These are phyloP conservation scores for Watsonalla cultraria DNA, from an alignment of 2,888 invertebrate species.

Conservation along the genomic window DNA sequence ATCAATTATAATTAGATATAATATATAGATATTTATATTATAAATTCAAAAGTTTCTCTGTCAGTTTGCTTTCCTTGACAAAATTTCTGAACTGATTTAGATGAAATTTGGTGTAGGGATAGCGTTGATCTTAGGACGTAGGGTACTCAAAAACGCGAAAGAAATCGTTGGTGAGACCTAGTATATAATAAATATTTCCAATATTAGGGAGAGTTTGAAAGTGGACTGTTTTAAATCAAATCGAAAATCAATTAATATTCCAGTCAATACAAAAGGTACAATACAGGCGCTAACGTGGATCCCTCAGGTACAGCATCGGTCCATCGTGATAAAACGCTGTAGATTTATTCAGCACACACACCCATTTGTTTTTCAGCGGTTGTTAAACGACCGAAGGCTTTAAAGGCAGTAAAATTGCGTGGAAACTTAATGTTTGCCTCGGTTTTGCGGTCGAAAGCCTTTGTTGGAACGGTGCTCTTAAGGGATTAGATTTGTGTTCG, in stretches of 20 bases:
- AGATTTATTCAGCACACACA: conserved; percentile 57
- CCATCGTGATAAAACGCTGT: conserved; percentile 56
- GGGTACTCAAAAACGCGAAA: neutral
- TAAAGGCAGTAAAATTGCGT: conserved; percentile 49
- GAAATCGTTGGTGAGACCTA: too few species aligned
- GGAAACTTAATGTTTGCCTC: conserved; percentile 28
- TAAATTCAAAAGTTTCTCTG: too few species aligned
- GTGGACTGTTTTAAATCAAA: too few species aligned
- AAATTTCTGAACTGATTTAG: too few species aligned
- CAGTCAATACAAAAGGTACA: conserved; percentile 5
- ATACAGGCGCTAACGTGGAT: conserved; percentile 36
- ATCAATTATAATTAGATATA: too few species aligned
- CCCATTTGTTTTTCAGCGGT: conserved; percentile 57
- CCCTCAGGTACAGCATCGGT: conserved; percentile 40
- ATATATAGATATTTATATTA: too few species aligned
- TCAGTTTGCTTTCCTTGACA: too few species aligned
- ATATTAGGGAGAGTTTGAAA: too few species aligned
- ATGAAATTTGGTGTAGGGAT: too few species aligned
- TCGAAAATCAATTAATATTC: neutral
- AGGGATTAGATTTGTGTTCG: neutral
- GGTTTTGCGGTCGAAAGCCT: conserved; percentile 31
- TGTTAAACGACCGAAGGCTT: conserved; percentile 51
- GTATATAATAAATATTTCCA: too few species aligned
- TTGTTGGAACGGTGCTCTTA: conserved; percentile 4
- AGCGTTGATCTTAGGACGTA: too few species aligned